Evolutionary conservation across 2,888 invertebrate species (phyloP).

Genomic region (Yponomeuta malinellus): DNA sequence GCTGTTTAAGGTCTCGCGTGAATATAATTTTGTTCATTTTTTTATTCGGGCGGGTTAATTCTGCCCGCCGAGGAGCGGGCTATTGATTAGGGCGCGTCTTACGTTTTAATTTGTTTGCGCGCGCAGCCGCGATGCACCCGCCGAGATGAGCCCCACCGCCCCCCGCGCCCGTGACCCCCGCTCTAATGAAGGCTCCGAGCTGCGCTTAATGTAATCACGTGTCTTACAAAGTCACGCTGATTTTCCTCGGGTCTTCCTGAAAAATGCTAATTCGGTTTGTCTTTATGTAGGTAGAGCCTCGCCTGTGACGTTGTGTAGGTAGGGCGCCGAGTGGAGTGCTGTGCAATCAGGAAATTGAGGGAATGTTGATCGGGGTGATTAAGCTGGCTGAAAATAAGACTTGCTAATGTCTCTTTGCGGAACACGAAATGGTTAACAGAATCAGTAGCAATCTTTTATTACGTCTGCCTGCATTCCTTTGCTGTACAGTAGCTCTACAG

Average conservation of each 20-base stretch:
- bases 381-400: background rate
- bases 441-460: background rate
- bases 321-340: background rate
- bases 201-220: slow-evolving; percentile 56
- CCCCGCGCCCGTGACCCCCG: slow-evolving; percentile 31
- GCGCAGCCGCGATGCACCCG: slow-evolving; percentile 72
- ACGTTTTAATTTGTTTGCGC: slow-evolving; percentile 76
- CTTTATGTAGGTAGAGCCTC: slow-evolving; percentile 19
- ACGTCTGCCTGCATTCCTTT: background rate
- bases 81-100: slow-evolving; percentile 77
- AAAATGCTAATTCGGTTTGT: slow-evolving; percentile 28
- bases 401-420: background rate
- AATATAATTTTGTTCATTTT: slow-evolving; percentile 77
- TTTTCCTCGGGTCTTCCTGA: slow-evolving; percentile 13
- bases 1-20: slow-evolving; percentile 69
- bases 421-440: background rate
- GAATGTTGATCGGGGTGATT: slow-evolving; percentile 2
- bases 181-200: slow-evolving; percentile 66
- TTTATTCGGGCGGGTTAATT: slow-evolving; percentile 75
- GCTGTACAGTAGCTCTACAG: background rate
- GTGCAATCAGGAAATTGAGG: slow-evolving; percentile 1
- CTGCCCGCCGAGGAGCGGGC: slow-evolving; percentile 71
- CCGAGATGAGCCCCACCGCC: slow-evolving; percentile 53
- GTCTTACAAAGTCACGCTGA: slow-evolving; percentile 57
- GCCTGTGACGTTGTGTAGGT: background rate